Evolutionary conservation across 2,888 invertebrate species (phyloP).

Genomic region (Stramonita haemastoma): DNA sequence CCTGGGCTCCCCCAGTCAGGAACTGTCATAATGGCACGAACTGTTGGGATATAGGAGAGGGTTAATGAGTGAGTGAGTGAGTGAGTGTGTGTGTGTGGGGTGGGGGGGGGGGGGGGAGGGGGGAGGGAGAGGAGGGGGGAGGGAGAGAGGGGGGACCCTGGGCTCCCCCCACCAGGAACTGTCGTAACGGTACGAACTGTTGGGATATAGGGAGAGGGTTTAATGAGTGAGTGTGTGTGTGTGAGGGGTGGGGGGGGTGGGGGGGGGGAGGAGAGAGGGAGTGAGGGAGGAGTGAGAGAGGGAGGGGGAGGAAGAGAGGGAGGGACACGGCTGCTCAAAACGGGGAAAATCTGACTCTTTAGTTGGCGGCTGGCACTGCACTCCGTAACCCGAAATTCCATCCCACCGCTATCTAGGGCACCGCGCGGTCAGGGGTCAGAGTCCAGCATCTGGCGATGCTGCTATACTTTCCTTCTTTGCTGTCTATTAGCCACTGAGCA

Average conservation of each 20-base stretch:
- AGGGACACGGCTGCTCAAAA: constrained; percentile 56
- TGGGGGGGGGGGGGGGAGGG: not conserved
- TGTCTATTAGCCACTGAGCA: too few relatives aligned
- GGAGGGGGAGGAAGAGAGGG: too few relatives aligned
- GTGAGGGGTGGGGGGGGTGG: not conserved
- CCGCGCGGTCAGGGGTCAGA: too few relatives aligned
- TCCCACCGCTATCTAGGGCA: too few relatives aligned
- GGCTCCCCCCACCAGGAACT: constrained; percentile 69
- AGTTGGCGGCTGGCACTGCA: too few relatives aligned
- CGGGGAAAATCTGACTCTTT: too few relatives aligned
- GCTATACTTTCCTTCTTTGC: too few relatives aligned
- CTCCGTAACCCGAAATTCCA: too few relatives aligned
- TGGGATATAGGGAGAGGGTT: too few relatives aligned
- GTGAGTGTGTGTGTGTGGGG: not conserved
- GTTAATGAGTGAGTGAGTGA: constrained; percentile 58
- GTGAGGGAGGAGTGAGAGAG: not conserved
- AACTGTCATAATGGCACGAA: constrained; percentile 81
- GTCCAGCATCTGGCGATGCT: too few relatives aligned
- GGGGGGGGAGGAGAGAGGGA: not conserved
- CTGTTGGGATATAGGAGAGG: constrained; percentile 79
- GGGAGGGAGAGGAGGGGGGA: not conserved
- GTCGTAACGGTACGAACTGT: constrained; percentile 80
- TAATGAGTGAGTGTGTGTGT: not conserved
- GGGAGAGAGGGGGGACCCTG: constrained; percentile 69
- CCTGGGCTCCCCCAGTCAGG: constrained; percentile 79